phyloP scores from a whole-genome alignment of 1,140 invertebrate species.

The Drosophila kepulauana region DNA sequence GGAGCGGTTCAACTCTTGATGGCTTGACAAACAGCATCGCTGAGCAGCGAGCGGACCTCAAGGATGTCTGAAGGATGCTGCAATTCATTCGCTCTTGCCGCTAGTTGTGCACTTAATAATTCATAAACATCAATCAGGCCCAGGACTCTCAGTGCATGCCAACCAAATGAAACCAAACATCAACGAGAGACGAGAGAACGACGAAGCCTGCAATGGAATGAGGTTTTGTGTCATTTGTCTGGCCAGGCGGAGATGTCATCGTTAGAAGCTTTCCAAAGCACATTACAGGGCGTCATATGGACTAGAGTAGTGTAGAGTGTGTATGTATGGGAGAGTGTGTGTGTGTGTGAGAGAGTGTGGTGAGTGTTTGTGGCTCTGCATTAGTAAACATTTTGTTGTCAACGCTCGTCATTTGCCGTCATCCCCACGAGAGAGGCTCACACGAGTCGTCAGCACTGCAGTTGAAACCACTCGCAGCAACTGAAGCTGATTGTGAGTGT shows the following conservation, averaged over 20 bases:
- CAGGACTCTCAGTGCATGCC: conserved; percentile 50
- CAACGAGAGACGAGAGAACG: too few species aligned
- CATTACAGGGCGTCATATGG: conserved; percentile 14
- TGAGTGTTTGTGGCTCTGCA: conserved; percentile 47
- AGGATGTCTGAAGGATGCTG: conserved; percentile 5
- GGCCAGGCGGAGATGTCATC: conserved; percentile 33
- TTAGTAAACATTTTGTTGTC: conserved; percentile 80
- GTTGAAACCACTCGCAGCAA: conserved; percentile 21
- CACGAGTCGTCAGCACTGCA: conserved; percentile 25
- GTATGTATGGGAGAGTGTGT: conserved; percentile 17
- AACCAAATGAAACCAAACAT: conserved; percentile 11
- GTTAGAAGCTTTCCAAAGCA: conserved; percentile 37
- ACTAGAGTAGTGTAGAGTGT: conserved; percentile 5
- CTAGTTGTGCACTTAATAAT: conserved; percentile 64
- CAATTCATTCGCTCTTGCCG: conserved; percentile 11
- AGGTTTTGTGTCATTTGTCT: conserved; percentile 26
- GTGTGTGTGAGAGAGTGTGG: conserved; percentile 28
- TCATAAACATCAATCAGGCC: conserved; percentile 75
- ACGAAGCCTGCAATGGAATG: background rate
- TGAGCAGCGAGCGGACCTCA: conserved; percentile 8
- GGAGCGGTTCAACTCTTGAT: background rate
- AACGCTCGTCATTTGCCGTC: conserved; percentile 72
- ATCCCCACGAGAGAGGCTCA: conserved; percentile 29
- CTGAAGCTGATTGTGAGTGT: conserved; percentile 27
- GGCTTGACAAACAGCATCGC: conserved; percentile 32